These are phyloP conservation scores for Probaryconus sp. DNA, from an alignment of 1,140 invertebrate genomes.

Conservation along the genomic window DNA sequence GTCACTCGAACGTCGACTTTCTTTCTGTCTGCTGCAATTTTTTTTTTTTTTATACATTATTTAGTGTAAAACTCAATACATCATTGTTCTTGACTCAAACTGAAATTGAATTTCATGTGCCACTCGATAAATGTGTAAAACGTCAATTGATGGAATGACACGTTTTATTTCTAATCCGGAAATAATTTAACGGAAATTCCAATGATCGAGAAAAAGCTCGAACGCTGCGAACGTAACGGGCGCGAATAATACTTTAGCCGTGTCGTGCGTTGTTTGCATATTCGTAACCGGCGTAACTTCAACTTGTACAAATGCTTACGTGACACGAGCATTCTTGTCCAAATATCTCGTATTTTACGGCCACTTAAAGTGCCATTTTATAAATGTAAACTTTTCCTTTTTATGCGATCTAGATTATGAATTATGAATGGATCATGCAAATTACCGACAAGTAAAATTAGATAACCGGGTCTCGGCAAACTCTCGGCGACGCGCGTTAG, in stretches of 20 bases:
- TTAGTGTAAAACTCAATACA: too few relatives aligned
- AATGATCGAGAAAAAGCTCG: constrained; percentile 26
- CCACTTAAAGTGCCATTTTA: constrained; percentile 40
- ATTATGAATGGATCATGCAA: constrained; percentile 62
- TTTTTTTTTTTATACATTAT: too few relatives aligned
- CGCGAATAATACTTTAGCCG: neutral
- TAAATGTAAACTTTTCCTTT: constrained; percentile 51
- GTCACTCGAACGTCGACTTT: too few relatives aligned
- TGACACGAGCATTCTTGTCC: constrained; percentile 38
- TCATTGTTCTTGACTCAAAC: too few relatives aligned
- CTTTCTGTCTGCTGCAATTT: too few relatives aligned
- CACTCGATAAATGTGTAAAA: too few relatives aligned
- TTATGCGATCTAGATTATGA: constrained; percentile 44
- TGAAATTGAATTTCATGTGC: too few relatives aligned
- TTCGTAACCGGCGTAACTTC: constrained; percentile 28
- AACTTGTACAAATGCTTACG: constrained; percentile 45
- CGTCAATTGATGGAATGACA: too few relatives aligned
- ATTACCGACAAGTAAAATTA: constrained; percentile 59
- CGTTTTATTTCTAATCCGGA: constrained; percentile 16
- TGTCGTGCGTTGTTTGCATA: constrained; percentile 39
- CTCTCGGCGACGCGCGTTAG: constrained; percentile 48
- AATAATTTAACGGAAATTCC: constrained; percentile 26
- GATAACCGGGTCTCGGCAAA: constrained; percentile 57
- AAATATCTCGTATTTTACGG: constrained; percentile 46
- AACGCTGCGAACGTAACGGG: neutral